Evolutionary conservation across 2,797 vertebrate species (phyloP), one percentile per base, ranked within the genome.

Genomic region (Silurus lanzhouensis): DNA sequence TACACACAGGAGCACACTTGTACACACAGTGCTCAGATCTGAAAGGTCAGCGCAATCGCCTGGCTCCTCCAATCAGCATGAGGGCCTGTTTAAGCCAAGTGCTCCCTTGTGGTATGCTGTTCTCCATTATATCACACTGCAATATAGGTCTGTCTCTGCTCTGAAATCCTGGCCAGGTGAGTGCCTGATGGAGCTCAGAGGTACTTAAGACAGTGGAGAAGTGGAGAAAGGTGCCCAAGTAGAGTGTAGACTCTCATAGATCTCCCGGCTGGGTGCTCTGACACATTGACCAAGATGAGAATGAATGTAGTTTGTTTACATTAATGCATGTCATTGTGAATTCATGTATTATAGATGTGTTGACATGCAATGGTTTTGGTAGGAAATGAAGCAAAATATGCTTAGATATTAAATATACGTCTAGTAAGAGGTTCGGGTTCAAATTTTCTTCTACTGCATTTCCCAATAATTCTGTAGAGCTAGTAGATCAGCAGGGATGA

Each of bases 41-140:
- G 38, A 82, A 83, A 88, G 76, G 84, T 88, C 82, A 86, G 81
- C 78, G 25, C 67, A 64, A 86, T 83, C 22, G 58, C 79, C 52
- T 84, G 78, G 81, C 84, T 81, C 79, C 70, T 81, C 82, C 68
- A 83, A 84, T 78, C 64, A 81, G 81, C 67, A 74, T 74, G 82
- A 83, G 61, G 70, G 61, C 84, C 81, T 81, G 72, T 80, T 84
- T 66, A 67, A 72, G 71, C 72, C 80, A 86, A 82, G 64, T 72
- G 78, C 85, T 89, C 83, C 83, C 84, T 74, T 82, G 86, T 81
- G 66, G 84, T 38, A 64, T 38, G 71, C 70, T 57, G 76, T 74
- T 91, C 92, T 91, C 90, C 63, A 48, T 83, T 85, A 76, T 61
- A 63, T 85, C 68, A 86, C 64, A 63, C 55, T 66, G 83, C 57